Base-by-base conservation (phyloP, 2,797 vertebrate species). In the Potorous gilbertii region DNA sequence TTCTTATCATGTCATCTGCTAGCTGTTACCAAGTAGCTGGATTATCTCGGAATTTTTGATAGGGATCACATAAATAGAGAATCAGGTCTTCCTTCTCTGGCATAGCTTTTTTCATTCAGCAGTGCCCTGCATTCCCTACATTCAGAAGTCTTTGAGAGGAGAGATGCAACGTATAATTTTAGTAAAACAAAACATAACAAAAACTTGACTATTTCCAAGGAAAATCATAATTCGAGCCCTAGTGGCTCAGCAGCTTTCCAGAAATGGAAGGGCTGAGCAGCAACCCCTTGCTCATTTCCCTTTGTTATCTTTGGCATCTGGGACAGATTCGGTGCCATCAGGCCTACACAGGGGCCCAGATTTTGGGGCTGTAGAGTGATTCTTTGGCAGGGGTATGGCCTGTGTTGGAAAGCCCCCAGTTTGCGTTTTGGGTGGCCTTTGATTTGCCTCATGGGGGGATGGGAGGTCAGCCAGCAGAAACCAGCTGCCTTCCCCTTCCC, bases 151-250 rank as follows among this genome's bases (percentile, higher is more conserved):
- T 90, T 90, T 89, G 94, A 89, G 57, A n/a, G 50, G 55, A 50
- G 92, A 94, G 90, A 92, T 90, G 74, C 90, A 97, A 95, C 93
- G 90, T 95, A 50, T 95, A 94, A 96, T 97, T 98, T 95, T 93
- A 81, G 74, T 50, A 87, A 87, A 87, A 87, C 24, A 27, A 87
- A 74, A 81, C 21, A 81, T 46, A 87, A 97, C 93, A 91, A 56
- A 95, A 94, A 55, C 57, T 34, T 0, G 24, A 29, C 90, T 54
- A 81, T 97, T 98, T 94, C 28, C 59, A 96, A 96, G 95, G 91
- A 93, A 98, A 97, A 97, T 56, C 90, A 16, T 93, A 46, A 40
- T 50, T 18, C 74, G 27, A 50, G 66, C 93, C 74, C 55, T 92
- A 57, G 90, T 96, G 95, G 91, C 27, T 13, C 5, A 93, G 55